Conservation (phyloP, 2,113 vertebrate species). For the Ameiurus melas region DNA sequence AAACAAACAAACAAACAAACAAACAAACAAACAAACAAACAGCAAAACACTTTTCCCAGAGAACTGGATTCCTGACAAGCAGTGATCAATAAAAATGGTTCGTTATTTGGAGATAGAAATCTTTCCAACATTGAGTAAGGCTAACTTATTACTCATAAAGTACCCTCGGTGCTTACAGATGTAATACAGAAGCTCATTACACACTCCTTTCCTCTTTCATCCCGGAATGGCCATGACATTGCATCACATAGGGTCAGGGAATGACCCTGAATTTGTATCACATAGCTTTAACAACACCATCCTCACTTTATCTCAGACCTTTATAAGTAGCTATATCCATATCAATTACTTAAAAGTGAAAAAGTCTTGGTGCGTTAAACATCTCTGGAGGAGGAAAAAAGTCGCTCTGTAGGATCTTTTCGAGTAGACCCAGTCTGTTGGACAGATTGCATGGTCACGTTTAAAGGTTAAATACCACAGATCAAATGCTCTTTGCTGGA, state of each 20-base stretch:
- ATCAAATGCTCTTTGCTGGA: not conserved
- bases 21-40: not conserved
- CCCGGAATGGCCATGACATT: too few species aligned
- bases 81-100: not conserved
- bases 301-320: not conserved
- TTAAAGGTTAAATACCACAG: not conserved
- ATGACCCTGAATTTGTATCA: not conserved
- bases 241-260: not conserved
- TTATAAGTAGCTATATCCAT: not conserved
- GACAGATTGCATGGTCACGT: slow-evolving; percentile 1
- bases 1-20: not conserved
- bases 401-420: not conserved
- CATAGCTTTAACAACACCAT: not conserved
- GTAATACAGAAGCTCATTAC: not conserved
- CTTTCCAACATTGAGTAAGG: not conserved
- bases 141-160: not conserved
- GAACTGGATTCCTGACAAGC: not conserved
- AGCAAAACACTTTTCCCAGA: not conserved
- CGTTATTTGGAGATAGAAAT: too few species aligned
- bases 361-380: not conserved
- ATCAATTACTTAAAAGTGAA: not conserved
- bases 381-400: not conserved
- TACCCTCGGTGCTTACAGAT: not conserved
- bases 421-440: slow-evolving; percentile 7
- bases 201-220: not conserved